Conservation (phyloP, 2,888 invertebrate species). For the Drosophila histrio region DNA sequence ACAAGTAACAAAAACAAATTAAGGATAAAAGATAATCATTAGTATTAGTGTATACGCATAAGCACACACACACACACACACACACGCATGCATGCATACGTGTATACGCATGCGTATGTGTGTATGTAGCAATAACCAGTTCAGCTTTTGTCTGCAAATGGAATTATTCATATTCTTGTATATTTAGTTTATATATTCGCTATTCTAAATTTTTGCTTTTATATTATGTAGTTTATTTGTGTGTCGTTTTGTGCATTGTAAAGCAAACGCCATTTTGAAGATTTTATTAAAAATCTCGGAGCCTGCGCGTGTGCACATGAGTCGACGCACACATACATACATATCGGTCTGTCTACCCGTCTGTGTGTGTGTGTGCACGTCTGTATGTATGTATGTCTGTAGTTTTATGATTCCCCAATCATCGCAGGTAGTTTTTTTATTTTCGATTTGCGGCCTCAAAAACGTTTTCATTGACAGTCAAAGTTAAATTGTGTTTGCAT, state of each 20-base stretch:
- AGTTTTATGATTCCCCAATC: conserved; percentile 1
- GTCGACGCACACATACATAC: not conserved
- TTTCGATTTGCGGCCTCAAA: not conserved
- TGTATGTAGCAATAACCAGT: conserved; percentile 40
- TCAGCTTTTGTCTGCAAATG: conserved; percentile 22
- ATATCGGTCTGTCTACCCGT: not conserved
- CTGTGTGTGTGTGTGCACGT: not conserved
- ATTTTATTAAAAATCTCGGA: not conserved
- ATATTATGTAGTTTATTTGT: not conserved
- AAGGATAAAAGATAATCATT: conserved; percentile 7
- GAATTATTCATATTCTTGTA: conserved; percentile 51
- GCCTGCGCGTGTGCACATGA: not conserved
- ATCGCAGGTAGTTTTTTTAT: conserved; percentile 18
- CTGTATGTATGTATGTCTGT: not conserved
- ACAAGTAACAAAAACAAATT: not conserved
- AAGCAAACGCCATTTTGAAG: conserved; percentile 8
- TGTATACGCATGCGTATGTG: not conserved
- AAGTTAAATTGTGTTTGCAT: not conserved
- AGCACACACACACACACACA: not conserved
- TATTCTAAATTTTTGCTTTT: not conserved
- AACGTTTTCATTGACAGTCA: not conserved
- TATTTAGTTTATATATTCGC: conserved; percentile 37
- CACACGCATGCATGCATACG: not conserved
- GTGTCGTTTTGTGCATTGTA: not conserved
- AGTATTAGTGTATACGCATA: conserved; percentile 10